These are phyloP conservation scores for Caradrina clavipalpis DNA, from an alignment of 2,888 invertebrate species.

Conservation along the genomic window DNA sequence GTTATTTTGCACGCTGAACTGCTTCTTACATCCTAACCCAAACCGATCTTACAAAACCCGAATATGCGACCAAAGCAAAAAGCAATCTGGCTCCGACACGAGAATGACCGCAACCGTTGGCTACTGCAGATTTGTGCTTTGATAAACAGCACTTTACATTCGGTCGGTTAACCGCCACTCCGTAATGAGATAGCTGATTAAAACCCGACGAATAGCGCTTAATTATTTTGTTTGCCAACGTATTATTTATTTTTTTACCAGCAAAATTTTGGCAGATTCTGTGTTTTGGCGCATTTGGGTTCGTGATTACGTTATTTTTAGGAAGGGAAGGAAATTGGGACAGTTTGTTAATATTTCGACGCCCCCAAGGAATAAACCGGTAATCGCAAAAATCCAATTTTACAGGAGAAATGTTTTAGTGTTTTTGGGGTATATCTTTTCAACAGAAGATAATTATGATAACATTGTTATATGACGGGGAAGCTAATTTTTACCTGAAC, in stretches of 20 bases:
- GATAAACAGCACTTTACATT: slow-evolving; percentile 69
- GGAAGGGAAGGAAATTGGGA: slow-evolving; percentile 26
- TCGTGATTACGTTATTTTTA: slow-evolving; percentile 34
- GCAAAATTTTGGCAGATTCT: slow-evolving; percentile 27
- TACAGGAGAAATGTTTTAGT: no score
- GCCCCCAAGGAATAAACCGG: no score
- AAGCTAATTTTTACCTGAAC: no score
- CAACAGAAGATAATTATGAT: no score
- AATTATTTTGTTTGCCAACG: slow-evolving; percentile 60
- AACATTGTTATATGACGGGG: no score
- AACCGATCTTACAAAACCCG: slow-evolving; percentile 61
- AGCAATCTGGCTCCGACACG: slow-evolving; percentile 61
- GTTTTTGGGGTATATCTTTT: no score
- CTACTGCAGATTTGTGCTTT: slow-evolving; percentile 64
- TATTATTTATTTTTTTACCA: slow-evolving; percentile 47
- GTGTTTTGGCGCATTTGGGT: slow-evolving; percentile 14
- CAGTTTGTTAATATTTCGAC: slow-evolving; percentile 37
- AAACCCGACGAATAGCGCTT: slow-evolving; percentile 52
- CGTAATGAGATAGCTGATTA: slow-evolving; percentile 73
- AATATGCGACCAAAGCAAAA: slow-evolving; percentile 68
- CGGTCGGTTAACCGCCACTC: slow-evolving; percentile 66
- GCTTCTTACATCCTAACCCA: slow-evolving; percentile 38
- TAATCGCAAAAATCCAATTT: no score
- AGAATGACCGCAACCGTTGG: slow-evolving; percentile 61
- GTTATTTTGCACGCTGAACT: not conserved